Evolutionary conservation across 2,113 vertebrate species (phyloP), one percentile per base, ranked within the genome.

Genomic region (Chrysochloris asiatica): DNA sequence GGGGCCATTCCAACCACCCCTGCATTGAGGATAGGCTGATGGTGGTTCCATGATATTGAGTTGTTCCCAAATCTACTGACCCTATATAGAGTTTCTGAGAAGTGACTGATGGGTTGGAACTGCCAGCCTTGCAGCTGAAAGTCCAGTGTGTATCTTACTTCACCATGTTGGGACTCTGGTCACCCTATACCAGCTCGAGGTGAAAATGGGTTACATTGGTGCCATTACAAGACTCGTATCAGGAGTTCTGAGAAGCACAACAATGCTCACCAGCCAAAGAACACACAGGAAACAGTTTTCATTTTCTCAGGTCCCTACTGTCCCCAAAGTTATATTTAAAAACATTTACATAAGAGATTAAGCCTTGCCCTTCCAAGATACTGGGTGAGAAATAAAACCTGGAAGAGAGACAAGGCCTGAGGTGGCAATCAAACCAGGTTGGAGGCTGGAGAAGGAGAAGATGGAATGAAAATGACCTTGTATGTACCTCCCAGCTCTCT

Each of bases 401-500:
- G 10, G 4, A 43, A 92, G 50, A 72, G 43, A n/a, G 72, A 61
- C 36, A 21, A 33, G 54, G 9, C 33, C 33, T 10, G 47, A 65
- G 22, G 48, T 22, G 83, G 14, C 26, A 17, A 36, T 38, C 33
- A 7, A 47, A 52, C 38, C 56, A 50, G 45, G 48, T 52, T 52
- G 52, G 43, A 54, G 81, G 30, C 43, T 56, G 26, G 63, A 13
- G 17, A 4, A 54, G 28, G 50, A 83, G 28, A 77, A 81, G 63
- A 16, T 12, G 45, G 33, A 50, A 24, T 56, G 43, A 76, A 8
- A 56, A 36, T 56, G 38, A 19, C 22, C 16, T 45, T 7, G 0
- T 2, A 0, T 22, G 48, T 6, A 45, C 28, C 56, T 33, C 21
- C 28, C 22, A 36, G 2, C 2, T 67, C 12, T 2, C 22, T 22